Percentiles rank a stretch among this genome's conserved stretches.
Conservation (phyloP, 1,140 invertebrate genomes). For the Ips nitidus region DNA sequence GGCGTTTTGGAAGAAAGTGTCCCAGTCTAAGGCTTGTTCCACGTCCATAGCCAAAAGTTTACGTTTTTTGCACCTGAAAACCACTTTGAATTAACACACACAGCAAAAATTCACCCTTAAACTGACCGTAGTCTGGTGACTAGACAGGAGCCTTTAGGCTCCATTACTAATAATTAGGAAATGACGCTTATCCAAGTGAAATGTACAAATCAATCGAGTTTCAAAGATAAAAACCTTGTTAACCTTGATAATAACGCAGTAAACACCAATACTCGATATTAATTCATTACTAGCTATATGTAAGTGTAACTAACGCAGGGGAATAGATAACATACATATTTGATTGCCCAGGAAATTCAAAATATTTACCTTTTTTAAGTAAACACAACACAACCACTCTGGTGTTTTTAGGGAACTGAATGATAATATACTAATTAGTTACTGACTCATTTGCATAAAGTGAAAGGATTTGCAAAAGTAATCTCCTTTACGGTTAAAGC, state of each 20-base stretch:
- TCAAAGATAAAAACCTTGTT: background rate
- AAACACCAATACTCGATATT: too few species aligned
- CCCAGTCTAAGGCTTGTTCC: constrained; percentile 6
- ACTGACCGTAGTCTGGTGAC: background rate
- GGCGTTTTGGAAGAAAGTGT: constrained; percentile 8
- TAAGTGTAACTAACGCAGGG: too few species aligned
- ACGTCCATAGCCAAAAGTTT: constrained; percentile 11
- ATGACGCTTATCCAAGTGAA: background rate
- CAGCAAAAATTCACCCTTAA: background rate
- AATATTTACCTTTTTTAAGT: too few species aligned
- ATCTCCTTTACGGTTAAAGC: too few species aligned
- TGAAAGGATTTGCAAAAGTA: too few species aligned
- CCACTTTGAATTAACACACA: background rate
- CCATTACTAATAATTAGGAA: background rate
- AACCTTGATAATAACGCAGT: background rate
- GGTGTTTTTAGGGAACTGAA: too few species aligned
- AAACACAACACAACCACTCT: too few species aligned
- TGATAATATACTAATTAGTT: too few species aligned
- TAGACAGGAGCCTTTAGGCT: background rate
- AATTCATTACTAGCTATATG: too few species aligned
- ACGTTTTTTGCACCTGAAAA: constrained; percentile 7
- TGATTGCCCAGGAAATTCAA: too few species aligned
- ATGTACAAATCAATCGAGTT: background rate
- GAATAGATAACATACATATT: too few species aligned
- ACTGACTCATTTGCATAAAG: too few species aligned